These are phyloP conservation scores for Cyanoderma ruficeps DNA, from an alignment of 2,113 vertebrate genomes.

Conservation along the genomic window DNA sequence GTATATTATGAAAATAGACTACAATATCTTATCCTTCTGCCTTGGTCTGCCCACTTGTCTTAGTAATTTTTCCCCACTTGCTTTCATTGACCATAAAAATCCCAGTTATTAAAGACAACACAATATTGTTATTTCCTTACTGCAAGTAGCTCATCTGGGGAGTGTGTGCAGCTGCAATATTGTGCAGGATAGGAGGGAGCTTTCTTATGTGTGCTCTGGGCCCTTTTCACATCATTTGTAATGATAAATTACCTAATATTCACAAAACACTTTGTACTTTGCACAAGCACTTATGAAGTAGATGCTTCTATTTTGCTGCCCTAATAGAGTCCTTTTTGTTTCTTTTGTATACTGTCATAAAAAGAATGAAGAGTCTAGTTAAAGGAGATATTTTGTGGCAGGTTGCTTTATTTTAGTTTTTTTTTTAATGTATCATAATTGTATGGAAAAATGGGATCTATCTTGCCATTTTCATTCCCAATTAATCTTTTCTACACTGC, in stretches of 20 bases:
- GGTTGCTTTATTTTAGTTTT: neutral
- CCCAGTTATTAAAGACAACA: neutral
- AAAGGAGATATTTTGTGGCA: neutral
- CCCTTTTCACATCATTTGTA: neutral
- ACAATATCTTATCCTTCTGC: neutral
- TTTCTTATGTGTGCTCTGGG: neutral
- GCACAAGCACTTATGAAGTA: neutral
- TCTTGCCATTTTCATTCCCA: neutral
- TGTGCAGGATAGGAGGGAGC: neutral
- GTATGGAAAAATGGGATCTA: neutral
- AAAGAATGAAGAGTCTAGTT: neutral
- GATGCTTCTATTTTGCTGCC: neutral
- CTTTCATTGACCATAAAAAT: neutral
- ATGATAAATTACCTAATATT: neutral
- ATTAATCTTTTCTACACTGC: neutral
- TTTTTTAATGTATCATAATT: neutral
- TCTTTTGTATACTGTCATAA: neutral
- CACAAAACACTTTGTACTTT: neutral
- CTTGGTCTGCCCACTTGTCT: neutral
- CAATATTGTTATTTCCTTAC: neutral
- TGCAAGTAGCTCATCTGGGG: neutral
- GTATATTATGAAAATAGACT: neutral
- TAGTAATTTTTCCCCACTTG: neutral
- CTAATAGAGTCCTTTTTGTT: neutral
- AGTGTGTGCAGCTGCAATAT: neutral